phyloP scores from a whole-genome alignment of 2,888 invertebrate species.

The Diarsia dahlii region DNA sequence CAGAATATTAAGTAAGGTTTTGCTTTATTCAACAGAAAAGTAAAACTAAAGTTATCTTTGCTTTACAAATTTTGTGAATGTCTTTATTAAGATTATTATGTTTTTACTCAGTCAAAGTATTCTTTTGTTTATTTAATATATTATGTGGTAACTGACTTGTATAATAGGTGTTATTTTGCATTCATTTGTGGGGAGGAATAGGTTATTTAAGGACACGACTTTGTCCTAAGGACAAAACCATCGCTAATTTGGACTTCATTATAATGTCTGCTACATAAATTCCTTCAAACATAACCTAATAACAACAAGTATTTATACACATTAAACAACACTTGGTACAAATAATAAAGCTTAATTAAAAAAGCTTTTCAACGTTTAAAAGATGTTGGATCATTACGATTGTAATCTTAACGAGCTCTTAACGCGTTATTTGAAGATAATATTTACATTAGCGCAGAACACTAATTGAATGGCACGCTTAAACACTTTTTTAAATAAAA shows the following conservation, averaged over 20 bases:
- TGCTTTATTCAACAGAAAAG: slow-evolving; percentile 33
- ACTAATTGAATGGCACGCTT: slow-evolving; percentile 63
- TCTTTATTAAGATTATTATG: slow-evolving; percentile 12
- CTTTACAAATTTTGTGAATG: slow-evolving; percentile 8
- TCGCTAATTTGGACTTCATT: not conserved
- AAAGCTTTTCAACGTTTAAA: slow-evolving; percentile 38
- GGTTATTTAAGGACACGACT: not conserved
- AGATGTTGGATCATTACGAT: slow-evolving; percentile 43
- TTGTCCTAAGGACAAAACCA: not conserved
- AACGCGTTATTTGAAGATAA: slow-evolving; percentile 60
- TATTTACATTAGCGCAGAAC: slow-evolving; percentile 57
- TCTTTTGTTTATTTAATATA: not conserved
- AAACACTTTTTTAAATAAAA: slow-evolving; percentile 58
- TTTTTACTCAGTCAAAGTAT: not conserved
- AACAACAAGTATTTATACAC: not conserved
- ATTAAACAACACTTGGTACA: slow-evolving; percentile 21
- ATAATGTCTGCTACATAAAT: not conserved
- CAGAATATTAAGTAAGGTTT: slow-evolving; percentile 45
- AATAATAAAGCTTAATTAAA: slow-evolving; percentile 28
- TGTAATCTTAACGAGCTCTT: slow-evolving; percentile 59
- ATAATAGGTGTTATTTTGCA: slow-evolving; percentile 1
- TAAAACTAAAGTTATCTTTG: slow-evolving; percentile 6
- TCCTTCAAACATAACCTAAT: not conserved
- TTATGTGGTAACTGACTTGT: not conserved
- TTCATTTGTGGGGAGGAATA: not conserved